A percentile compares a stretch with the other conserved stretches of the same genome.
phyloP scores from a whole-genome alignment of 2,113 vertebrate genomes.

The Chlorocebus sabaeus region DNA sequence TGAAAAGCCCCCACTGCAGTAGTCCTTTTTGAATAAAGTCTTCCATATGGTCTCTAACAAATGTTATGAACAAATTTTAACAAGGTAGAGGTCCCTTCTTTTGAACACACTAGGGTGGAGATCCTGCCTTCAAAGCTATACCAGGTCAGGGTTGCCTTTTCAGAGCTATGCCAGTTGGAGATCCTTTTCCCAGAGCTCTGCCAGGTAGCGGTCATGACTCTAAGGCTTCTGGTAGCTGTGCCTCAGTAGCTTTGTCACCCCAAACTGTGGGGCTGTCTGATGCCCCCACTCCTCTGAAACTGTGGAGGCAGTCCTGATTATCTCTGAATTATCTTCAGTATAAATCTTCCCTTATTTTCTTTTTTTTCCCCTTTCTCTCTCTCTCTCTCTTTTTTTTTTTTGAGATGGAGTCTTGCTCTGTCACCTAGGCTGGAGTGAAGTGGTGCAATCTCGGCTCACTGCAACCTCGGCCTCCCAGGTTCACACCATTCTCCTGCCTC shows the following conservation, averaged over 20 bases:
- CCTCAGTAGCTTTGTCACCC: not conserved
- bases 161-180: not conserved
- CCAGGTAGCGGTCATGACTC: not conserved
- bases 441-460: too few species aligned
- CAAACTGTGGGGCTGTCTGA: not conserved
- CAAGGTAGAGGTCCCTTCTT: not conserved
- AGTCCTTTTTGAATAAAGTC: not conserved
- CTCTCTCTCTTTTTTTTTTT: too few species aligned
- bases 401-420: too few species aligned
- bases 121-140: not conserved
- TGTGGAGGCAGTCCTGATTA: not conserved
- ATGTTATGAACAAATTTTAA: not conserved
- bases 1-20: too few species aligned
- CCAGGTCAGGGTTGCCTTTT: not conserved
- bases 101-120: not conserved
- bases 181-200: not conserved
- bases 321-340: not conserved
- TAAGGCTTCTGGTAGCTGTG: not conserved
- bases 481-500: too few species aligned
- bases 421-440: too few species aligned
- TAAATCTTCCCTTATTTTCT: not conserved
- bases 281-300: not conserved
- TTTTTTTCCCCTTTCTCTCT: too few species aligned
- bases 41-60: not conserved
- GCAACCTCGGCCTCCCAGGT: too few species aligned